Evolutionary conservation across 2,888 invertebrate genomes (phyloP), one percentile per base, ranked within the genome.

Genomic region (Drosophila acutilabella): DNA sequence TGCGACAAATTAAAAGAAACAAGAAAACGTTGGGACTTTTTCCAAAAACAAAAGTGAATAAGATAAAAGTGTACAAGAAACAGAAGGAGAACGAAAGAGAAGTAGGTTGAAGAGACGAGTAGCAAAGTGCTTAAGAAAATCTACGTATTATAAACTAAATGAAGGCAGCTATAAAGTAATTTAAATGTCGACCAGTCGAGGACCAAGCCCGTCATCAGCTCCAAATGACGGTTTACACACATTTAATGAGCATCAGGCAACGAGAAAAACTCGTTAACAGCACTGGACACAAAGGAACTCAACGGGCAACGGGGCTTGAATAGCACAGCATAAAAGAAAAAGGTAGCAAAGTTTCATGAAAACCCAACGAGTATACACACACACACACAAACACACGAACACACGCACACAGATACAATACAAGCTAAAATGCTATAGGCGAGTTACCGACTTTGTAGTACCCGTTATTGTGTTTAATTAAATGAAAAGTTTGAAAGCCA

Each of bases 121-220:
- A 57, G 36, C 51, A 75, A 75, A 62, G 52, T 62, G 58, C 10
- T 47, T 38, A 7, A 48, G 64, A 44, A 71, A 81, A 78, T 68
- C 65, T 50, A 45, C 45, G 81, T 69, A 61, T 80, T 80, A 71
- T 74, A 70, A 71, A 77, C 78, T 82, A 84, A 85, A 74, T 74
- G 88, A 79, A 87, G 84, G 73, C 66, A 69, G 77, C 82, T 72
- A 79, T 81, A 79, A 81, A 85, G 88, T 74, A 85, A 89, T 89
- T 89, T 88, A 78, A 78, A 71, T 81, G 78, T 68, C 78, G 74
- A 68, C 68, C 62, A 66, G 71, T 59, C 64, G 52, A 44, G 50
- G 16, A 53, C 48, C 36, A 38, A 33, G 53, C 33, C 62, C 62
- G 51, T 14, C 64, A 61, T 14, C 60, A 59, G 52, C 50, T 38